phyloP scores from a whole-genome alignment of 2,113 vertebrate genomes.

The Beaufortia kweichowensis region DNA sequence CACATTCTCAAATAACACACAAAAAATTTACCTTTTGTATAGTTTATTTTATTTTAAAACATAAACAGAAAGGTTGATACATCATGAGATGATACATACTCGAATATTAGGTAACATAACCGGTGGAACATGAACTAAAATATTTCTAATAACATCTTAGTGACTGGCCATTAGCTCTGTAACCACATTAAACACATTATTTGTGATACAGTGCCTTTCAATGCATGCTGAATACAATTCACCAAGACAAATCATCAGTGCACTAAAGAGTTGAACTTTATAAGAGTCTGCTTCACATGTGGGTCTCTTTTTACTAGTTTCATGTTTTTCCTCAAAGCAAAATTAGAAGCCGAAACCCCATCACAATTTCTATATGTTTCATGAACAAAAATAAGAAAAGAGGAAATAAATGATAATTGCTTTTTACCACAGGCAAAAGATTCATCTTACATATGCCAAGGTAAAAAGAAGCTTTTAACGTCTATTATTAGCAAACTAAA shows the following conservation, averaged over 20 bases:
- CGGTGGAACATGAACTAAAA: constrained; percentile 62
- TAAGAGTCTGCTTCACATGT: not conserved
- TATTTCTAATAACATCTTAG: constrained; percentile 59
- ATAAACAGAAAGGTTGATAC: constrained; percentile 65
- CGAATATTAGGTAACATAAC: constrained; percentile 70
- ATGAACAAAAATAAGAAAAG: constrained; percentile 1
- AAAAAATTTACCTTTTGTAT: constrained; percentile 43
- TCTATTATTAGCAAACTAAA: constrained; percentile 45
- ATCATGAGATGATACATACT: constrained; percentile 71
- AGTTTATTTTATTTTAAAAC: constrained; percentile 76
- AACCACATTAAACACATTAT: constrained; percentile 42
- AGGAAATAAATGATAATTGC: not conserved
- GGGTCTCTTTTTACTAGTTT: constrained; percentile 4
- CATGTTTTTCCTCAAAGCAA: not conserved
- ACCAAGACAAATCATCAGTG: constrained; percentile 62
- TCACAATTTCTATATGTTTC: constrained; percentile 34
- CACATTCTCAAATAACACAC: not conserved
- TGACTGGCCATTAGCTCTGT: constrained; percentile 49
- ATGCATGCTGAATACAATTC: constrained; percentile 64
- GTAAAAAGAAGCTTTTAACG: constrained; percentile 2
- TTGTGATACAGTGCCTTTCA: constrained; percentile 62
- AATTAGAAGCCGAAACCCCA: constrained; percentile 46
- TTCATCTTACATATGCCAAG: not conserved
- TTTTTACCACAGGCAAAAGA: not conserved
- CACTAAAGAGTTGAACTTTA: constrained; percentile 47